Evolutionary conservation across 1,140 invertebrate genomes (phyloP), one percentile per base, ranked within the genome.

Genomic region (Hylyphantes graminicola): DNA sequence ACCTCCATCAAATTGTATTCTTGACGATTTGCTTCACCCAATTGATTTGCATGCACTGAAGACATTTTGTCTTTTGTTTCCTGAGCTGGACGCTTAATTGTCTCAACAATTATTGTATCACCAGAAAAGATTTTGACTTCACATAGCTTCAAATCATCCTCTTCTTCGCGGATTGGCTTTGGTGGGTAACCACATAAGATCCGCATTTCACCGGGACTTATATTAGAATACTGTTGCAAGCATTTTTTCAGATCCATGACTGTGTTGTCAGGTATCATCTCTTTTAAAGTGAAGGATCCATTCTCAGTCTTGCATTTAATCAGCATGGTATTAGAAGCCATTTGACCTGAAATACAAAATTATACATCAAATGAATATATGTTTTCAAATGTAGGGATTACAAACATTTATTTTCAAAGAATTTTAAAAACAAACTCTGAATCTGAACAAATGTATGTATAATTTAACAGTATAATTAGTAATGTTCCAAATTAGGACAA

Each of bases 151-250:
- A 89, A 89, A 21, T 87, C 86, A 11, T 89, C 88, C 68, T 90
- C 86, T 65, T 87, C 88, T 59, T 89, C 87, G 89, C 94, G 92
- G 67, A 97, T 88, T n/a, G 92, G 90, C 87, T 95, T 95, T 1
- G 96, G 96, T 21, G 96, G 96, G 91, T 93, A 97, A 10, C 96
- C 96, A 87, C 90, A 91, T 0, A 96, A 90, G n/a, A 97, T 91
- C 88, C 93, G 92, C 74, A 96, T 90, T 53, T 90, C 90, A 48
- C 92, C 90, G 13, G 90, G 89, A 51, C 92, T 91, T 78, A 96
- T 93, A 67, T 93, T 92, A 0, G 94, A 93, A 48, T 94, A 86
- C 80, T 92, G 91, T 0, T 92, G 91, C 53, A 97, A 91, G 88
- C 93, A 92, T 86, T 90, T 88, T 90, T 95, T 95, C 63, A 97